Conservation (phyloP, 2,797 vertebrate genomes). For the Betta splendens region DNA sequence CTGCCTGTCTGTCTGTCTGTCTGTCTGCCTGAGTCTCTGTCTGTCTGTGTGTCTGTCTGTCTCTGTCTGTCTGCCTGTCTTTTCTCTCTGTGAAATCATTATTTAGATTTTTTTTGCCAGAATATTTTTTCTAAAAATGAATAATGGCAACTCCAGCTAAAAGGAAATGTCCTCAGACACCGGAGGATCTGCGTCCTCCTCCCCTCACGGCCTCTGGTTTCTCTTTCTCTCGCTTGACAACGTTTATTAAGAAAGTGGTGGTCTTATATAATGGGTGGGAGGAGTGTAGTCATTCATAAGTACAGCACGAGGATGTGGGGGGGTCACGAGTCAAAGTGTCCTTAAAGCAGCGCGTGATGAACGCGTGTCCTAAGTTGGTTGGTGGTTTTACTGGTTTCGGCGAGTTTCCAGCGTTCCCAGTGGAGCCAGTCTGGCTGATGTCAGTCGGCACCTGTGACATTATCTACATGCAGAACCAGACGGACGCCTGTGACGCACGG, state of each 20-base stretch:
- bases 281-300: conserved; percentile 61
- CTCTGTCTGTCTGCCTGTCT: no score
- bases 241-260: conserved; percentile 59
- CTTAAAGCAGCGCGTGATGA: neutral
- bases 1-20: no score
- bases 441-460: no score
- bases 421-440: no score
- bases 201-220: no score
- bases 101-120: neutral
- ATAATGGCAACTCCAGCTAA: neutral
- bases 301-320: conserved; percentile 33
- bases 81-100: neutral
- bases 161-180: conserved; percentile 10
- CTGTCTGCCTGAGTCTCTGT: no score
- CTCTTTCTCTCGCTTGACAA: conserved; percentile 25
- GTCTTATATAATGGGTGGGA: conserved; percentile 58
- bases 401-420: no score
- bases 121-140: no score
- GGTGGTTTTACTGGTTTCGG: no score
- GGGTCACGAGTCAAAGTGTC: conserved; percentile 22
- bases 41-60: no score
- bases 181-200: conserved; percentile 18
- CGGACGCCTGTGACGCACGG: neutral
- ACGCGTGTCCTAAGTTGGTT: no score
- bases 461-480: neutral